These are phyloP conservation scores for Zoanthus sociatus DNA, from an alignment of 92 coral and sea anemone genomes.

Conservation along the genomic window DNA sequence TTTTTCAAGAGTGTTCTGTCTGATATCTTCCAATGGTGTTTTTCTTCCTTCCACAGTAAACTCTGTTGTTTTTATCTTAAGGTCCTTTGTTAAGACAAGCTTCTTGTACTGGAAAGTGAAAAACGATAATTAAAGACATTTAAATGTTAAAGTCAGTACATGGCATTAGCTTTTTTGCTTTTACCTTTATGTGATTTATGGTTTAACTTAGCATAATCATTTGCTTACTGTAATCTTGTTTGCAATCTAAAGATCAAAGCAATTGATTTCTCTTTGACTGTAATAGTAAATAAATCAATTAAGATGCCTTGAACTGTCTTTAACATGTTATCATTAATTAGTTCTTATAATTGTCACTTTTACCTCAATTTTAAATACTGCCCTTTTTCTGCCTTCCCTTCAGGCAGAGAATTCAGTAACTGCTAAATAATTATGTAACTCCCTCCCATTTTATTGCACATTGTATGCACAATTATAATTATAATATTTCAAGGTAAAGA, in stretches of 20 bases:
- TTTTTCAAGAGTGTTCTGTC: conserved; percentile 46
- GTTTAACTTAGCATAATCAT: background rate
- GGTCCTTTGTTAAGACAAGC: conserved; percentile 32
- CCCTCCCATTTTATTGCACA: background rate
- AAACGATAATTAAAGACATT: background rate
- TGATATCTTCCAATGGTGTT: conserved; percentile 47
- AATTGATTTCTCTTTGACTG: background rate
- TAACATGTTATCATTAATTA: background rate
- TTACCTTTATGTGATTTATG: conserved; percentile 2
- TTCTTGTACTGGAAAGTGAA: conserved; percentile 35
- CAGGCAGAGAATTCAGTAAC: background rate
- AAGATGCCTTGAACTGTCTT: background rate
- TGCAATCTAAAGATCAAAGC: background rate
- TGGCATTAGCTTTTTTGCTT: background rate
- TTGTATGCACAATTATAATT: background rate
- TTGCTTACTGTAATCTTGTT: background rate
- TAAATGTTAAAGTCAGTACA: background rate
- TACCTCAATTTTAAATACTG: background rate
- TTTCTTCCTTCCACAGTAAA: conserved; percentile 63
- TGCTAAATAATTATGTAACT: background rate
- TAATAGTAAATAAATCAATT: background rate
- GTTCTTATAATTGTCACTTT: background rate
- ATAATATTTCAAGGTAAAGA: background rate
- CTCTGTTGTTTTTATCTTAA: conserved; percentile 17
- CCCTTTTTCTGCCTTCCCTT: background rate